Percentiles rank a stretch among this genome's conserved stretches.
phyloP scores from a whole-genome alignment of 2,797 vertebrate genomes.

The Diceros bicornis region DNA sequence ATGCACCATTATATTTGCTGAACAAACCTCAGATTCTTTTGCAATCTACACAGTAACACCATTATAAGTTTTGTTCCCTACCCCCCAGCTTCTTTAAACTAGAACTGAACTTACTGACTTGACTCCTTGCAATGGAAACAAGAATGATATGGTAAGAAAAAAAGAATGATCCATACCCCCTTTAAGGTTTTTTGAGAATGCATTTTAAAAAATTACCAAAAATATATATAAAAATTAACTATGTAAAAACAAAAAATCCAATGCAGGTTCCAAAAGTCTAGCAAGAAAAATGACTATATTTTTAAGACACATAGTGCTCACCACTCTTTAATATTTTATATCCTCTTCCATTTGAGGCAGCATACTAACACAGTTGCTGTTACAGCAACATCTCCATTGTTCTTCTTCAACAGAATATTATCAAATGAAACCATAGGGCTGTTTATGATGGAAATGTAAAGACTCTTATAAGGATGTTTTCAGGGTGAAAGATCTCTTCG shows the following conservation, averaged over 20 bases:
- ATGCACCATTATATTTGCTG: conserved; percentile 78
- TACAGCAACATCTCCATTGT: background rate
- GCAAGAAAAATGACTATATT: conserved; percentile 16
- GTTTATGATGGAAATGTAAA: background rate
- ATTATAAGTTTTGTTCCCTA: conserved; percentile 75
- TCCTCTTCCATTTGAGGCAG: background rate
- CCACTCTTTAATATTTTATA: conserved; percentile 23
- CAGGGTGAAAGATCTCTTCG: background rate
- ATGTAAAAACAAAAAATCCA: conserved; percentile 38
- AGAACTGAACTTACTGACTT: conserved; percentile 77
- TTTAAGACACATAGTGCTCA: background rate
- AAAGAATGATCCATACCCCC: background rate
- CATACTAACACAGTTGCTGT: background rate
- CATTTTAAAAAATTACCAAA: conserved; percentile 69
- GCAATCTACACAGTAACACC: conserved; percentile 59
- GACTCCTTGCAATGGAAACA: conserved; percentile 75
- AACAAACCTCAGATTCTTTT: conserved; percentile 81
- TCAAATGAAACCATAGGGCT: background rate
- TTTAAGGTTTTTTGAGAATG: conserved; percentile 50
- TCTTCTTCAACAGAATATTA: background rate
- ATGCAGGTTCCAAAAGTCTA: conserved; percentile 18
- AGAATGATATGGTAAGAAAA: conserved; percentile 1
- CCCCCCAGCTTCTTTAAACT: conserved; percentile 75
- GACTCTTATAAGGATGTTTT: background rate
- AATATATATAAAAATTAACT: conserved; percentile 64